Evolutionary conservation across 1,140 invertebrate genomes (phyloP).

Genomic region (Drepana arcuata): DNA sequence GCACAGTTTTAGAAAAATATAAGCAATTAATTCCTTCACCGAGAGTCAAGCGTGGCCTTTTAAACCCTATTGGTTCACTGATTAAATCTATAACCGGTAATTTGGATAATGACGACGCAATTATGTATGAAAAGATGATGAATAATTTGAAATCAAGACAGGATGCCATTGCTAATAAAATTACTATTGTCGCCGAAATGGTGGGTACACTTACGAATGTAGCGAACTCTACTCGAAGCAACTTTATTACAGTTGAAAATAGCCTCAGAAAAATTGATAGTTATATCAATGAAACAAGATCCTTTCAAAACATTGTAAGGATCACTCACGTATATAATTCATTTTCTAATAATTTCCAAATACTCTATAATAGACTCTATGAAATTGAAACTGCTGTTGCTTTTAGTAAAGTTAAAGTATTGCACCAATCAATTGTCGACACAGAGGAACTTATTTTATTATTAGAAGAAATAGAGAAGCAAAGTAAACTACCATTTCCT

Average conservation of each 20-base stretch:
- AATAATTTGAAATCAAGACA: slow-evolving; percentile 8
- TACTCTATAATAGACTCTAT: slow-evolving; percentile 1
- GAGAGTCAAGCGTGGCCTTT: slow-evolving; percentile 5
- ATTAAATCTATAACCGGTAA: slow-evolving; percentile 24
- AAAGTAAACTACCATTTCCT: slow-evolving; percentile 9
- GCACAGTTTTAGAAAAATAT: slow-evolving; percentile 12
- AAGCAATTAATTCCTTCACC: slow-evolving; percentile 9
- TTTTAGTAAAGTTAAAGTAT: slow-evolving; percentile 10
- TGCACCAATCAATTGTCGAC: slow-evolving; percentile 12
- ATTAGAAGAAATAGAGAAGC: slow-evolving; percentile 10
- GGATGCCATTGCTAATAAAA: slow-evolving; percentile 6
- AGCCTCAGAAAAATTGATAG: neutral
- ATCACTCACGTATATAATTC: neutral
- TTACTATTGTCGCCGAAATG: slow-evolving; percentile 9
- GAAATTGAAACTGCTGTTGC: slow-evolving; percentile 10
- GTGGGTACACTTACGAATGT: slow-evolving; percentile 5
- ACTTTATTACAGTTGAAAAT: slow-evolving; percentile 3
- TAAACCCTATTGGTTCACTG: slow-evolving; percentile 17
- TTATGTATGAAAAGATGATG: slow-evolving; percentile 16
- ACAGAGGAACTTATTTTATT: slow-evolving; percentile 5
- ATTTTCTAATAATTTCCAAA: slow-evolving; percentile 7
- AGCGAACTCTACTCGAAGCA: slow-evolving; percentile 3
- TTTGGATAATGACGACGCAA: slow-evolving; percentile 18
- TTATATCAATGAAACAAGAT: neutral
- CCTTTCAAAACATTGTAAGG: neutral